phyloP scores from a whole-genome alignment of 2,113 vertebrate species.

The Formicarius rufipectus region DNA sequence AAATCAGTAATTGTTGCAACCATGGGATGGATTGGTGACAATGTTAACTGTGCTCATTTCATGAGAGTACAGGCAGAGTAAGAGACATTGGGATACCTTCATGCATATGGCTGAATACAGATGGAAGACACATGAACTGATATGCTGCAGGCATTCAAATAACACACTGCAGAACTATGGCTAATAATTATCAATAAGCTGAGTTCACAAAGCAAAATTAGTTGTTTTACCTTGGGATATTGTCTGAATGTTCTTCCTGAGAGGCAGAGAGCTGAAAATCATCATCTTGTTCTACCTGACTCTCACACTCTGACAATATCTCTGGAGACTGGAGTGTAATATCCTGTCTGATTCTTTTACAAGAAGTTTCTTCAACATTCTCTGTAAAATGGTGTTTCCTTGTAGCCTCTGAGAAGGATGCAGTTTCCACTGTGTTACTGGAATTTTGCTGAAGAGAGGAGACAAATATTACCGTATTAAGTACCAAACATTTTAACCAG shows the following conservation, averaged over 20 bases:
- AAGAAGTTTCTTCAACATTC: neutral
- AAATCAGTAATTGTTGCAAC: neutral
- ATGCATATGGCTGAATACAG: neutral
- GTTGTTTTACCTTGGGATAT: constrained; percentile 25
- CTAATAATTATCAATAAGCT: neutral
- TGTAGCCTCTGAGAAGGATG: neutral
- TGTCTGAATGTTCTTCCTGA: neutral
- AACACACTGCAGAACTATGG: neutral
- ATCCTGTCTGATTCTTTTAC: neutral
- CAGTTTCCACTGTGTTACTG: neutral
- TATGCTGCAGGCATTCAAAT: neutral
- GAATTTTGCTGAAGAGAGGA: constrained; percentile 7
- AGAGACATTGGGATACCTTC: neutral
- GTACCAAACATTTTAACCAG: neutral
- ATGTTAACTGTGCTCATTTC: neutral
- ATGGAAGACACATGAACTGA: neutral
- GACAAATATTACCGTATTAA: neutral
- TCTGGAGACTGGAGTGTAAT: neutral
- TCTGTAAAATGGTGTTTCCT: neutral
- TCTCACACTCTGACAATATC: neutral
- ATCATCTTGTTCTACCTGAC: neutral
- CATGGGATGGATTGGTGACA: neutral
- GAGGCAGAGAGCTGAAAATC: neutral
- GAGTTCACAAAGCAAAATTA: neutral
- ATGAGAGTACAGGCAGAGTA: neutral